Conservation (phyloP, 2,797 vertebrate species). For the Trachurus trachurus region DNA sequence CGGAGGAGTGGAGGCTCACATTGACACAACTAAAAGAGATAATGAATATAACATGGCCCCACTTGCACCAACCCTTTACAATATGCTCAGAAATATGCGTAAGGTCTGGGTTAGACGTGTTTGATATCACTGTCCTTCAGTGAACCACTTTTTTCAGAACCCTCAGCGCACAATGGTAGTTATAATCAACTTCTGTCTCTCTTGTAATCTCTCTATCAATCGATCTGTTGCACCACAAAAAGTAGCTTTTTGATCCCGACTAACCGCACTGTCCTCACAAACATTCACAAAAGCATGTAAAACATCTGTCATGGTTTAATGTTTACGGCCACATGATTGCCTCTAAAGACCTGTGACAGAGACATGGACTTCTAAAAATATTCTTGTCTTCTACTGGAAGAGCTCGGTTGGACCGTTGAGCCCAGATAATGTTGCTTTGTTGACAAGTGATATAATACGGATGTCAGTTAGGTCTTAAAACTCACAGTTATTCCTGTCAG, state of each 20-base stretch:
- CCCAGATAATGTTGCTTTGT: constrained; percentile 28
- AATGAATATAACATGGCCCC: constrained; percentile 11
- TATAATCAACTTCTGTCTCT: constrained; percentile 18
- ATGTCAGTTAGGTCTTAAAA: background rate
- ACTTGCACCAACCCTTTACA: constrained; percentile 1
- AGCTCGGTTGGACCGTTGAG: constrained; percentile 27
- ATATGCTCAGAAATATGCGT: background rate
- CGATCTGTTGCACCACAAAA: constrained; percentile 26
- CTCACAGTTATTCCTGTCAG: background rate
- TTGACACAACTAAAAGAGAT: constrained; percentile 17
- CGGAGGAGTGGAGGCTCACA: background rate
- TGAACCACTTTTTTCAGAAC: constrained; percentile 21
- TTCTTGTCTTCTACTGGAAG: constrained; percentile 25
- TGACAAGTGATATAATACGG: constrained; percentile 24
- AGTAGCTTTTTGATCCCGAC: constrained; percentile 26
- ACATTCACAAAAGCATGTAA: constrained; percentile 33
- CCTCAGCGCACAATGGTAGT: background rate
- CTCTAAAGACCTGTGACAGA: constrained; percentile 55
- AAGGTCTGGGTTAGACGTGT: constrained; percentile 8
- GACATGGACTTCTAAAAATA: constrained; percentile 56
- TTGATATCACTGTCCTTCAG: constrained; percentile 30
- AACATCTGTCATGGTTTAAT: constrained; percentile 59
- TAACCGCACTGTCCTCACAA: constrained; percentile 45
- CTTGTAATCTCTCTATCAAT: constrained; percentile 23
- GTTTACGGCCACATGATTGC: constrained; percentile 62